phyloP scores from a whole-genome alignment of 1,140 invertebrate species.

The Sitophilus oryzae region DNA sequence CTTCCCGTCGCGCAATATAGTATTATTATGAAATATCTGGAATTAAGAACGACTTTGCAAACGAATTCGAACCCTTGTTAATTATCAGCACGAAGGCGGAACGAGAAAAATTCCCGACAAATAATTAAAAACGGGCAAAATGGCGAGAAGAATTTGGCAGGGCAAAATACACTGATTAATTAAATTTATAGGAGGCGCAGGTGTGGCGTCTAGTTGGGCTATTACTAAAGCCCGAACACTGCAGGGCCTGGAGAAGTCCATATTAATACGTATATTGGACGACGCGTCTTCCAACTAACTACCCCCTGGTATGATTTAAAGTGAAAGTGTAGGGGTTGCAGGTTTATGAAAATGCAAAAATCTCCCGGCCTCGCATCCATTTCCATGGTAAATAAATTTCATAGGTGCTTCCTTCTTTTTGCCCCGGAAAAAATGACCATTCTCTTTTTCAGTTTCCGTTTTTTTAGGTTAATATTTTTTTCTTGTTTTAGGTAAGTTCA shows the following conservation, averaged over 20 bases:
- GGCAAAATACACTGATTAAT: conserved; percentile 25
- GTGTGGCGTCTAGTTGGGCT: conserved; percentile 21
- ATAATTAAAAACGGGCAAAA: conserved; percentile 18
- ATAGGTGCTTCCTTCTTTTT: background rate
- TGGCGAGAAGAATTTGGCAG: conserved; percentile 19
- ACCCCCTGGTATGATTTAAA: conserved; percentile 14
- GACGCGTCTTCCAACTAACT: background rate
- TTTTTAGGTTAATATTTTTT: background rate
- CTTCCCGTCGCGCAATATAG: too few species aligned
- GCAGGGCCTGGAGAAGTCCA: conserved; percentile 17
- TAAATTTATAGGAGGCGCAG: conserved; percentile 25
- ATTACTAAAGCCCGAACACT: conserved; percentile 22
- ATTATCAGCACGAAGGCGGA: conserved; percentile 8
- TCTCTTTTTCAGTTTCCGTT: background rate
- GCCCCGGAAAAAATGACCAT: background rate
- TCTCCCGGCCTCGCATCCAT: conserved; percentile 6
- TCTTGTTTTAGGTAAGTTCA: background rate
- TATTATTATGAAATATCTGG: too few species aligned
- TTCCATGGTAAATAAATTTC: conserved; percentile 13
- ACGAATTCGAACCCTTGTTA: conserved; percentile 7
- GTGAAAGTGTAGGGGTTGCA: conserved; percentile 8
- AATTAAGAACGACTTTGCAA: conserved; percentile 1
- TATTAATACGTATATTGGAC: conserved; percentile 22
- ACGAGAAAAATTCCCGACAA: background rate
- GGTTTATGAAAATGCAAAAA: conserved; percentile 20